These are phyloP conservation scores for Catotricha subobsoleta DNA, from an alignment of 2,888 invertebrate genomes.

Conservation along the genomic window DNA sequence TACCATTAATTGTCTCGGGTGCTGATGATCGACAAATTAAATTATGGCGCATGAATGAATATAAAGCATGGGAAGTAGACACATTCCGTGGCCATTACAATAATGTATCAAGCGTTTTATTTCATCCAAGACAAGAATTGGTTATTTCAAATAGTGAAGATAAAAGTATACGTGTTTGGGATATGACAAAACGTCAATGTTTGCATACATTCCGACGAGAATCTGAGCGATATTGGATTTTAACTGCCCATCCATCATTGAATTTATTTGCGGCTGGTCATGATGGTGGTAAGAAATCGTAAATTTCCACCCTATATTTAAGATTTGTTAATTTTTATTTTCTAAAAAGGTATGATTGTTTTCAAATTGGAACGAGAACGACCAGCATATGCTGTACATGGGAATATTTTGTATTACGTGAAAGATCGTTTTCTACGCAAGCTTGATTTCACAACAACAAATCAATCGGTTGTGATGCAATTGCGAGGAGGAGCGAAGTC, in stretches of 20 bases:
- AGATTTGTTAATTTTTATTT: neutral
- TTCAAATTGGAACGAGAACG: constrained; percentile 79
- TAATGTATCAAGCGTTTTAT: constrained; percentile 93
- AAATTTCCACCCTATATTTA: too few species aligned
- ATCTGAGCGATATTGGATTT: constrained; percentile 94
- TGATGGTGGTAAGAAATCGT: constrained; percentile 92
- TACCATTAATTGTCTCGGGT: constrained; percentile 90
- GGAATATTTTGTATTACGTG: constrained; percentile 85
- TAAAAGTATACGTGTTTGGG: constrained; percentile 96
- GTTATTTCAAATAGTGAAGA: constrained; percentile 96
- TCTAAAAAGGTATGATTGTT: constrained; percentile 26
- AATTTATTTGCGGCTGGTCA: constrained; percentile 99
- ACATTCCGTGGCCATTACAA: constrained; percentile 99
- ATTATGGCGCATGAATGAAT: constrained; percentile 96
- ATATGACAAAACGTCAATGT: constrained; percentile 87
- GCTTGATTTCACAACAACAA: constrained; percentile 77
- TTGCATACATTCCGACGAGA: constrained; percentile 86
- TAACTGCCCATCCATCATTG: constrained; percentile 82
- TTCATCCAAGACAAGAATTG: constrained; percentile 93
- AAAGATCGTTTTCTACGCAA: constrained; percentile 84
- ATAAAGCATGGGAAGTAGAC: constrained; percentile 99
- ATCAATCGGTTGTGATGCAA: constrained; percentile 84
- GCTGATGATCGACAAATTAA: constrained; percentile 98
- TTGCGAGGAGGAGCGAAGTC: constrained; percentile 63
- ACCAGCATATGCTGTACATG: constrained; percentile 87